Evolutionary conservation across 2,113 vertebrate species (phyloP), one percentile per base, ranked within the genome.

Genomic region (Perca flavescens): DNA sequence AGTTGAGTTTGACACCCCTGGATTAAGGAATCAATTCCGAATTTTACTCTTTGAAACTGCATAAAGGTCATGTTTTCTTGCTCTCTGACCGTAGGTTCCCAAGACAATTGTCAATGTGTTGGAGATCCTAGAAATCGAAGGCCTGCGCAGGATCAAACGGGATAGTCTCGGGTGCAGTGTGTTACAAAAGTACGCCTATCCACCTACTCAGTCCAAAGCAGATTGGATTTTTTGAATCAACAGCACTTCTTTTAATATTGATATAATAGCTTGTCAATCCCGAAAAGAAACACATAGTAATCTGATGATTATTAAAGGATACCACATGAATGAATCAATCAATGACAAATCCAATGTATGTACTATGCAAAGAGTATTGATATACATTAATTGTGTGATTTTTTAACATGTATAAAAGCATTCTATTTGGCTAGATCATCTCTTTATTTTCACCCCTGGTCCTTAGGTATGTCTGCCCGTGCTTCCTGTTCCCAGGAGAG

Each of bases 61-160:
- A 7, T 15, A 58, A 61, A 67, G 14, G 6, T 74, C 40, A 7
- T 19, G 5, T 46, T 22, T 82, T 79, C 57, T 65, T 70, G 36
- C 31, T 72, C 36, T 88, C 40, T 93, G 54, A 50, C 46, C n/a
- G 0, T 82, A 99, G 98, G 95, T 98, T 72, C 97, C 97, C 8
- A 96, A 96, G 85, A 85, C 83, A 21, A 95, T 99, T 83, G 86
- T 99, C 76, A 98, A 96, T 3, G 1, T 99, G 50, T 89, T 98
- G 76, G 95, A 96, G 78, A 91, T 98, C 77, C 85, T 97, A 22
- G 95, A 98, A 80, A 58, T 99, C 7, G 91, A 94, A 53, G 92
- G 86, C 21, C 95, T 99, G 74, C 89, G 95, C 66, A 93, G 90
- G 87, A 81, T 96, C 5, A 93, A 95, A 53, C 89, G 86, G 1